These are phyloP conservation scores for Microtus richardsoni DNA, from an alignment of 2,113 vertebrate genomes.

Conservation along the genomic window DNA sequence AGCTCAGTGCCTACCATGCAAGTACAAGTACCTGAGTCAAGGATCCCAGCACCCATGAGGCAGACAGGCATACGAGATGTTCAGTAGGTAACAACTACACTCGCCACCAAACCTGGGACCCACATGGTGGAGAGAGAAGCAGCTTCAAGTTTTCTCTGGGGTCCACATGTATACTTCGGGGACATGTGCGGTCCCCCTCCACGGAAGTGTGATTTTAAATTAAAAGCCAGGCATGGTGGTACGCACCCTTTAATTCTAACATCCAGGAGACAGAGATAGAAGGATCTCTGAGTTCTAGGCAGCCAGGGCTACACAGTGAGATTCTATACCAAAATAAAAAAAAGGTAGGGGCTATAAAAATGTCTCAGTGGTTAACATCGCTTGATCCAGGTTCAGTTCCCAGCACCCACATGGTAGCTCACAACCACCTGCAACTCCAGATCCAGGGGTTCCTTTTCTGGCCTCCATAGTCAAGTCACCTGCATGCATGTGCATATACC, in stretches of 20 bases:
- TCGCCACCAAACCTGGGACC: neutral
- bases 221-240: neutral
- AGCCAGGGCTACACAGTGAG: neutral
- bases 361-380: neutral
- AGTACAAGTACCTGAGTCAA: neutral
- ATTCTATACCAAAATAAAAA: neutral
- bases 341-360: neutral
- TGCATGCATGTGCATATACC: neutral
- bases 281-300: neutral
- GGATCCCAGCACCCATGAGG: neutral
- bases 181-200: neutral
- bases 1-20: too few species aligned
- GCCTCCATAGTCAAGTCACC: neutral
- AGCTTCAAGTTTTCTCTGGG: neutral
- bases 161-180: neutral
- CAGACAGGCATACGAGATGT: neutral
- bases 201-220: neutral
- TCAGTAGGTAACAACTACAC: neutral
- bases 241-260: neutral
- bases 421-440: neutral
- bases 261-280: neutral
- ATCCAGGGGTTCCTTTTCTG: neutral
- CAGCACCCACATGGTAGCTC: neutral
- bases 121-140: neutral
- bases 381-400: neutral